These are phyloP conservation scores for Dipodomys spectabilis DNA, from an alignment of 2,113 vertebrate genomes.

Conservation along the genomic window DNA sequence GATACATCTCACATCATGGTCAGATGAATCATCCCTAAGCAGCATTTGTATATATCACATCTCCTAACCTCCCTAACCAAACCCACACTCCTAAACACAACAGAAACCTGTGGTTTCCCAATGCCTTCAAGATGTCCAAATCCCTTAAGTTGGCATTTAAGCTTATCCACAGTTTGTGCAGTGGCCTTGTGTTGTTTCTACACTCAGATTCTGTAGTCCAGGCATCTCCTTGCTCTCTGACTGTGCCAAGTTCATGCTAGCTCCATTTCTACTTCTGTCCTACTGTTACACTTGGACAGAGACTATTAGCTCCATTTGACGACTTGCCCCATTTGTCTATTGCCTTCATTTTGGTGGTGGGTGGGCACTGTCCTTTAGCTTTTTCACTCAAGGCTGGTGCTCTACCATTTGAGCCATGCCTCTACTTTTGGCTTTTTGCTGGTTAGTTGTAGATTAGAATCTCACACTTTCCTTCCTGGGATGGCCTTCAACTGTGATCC, in stretches of 20 bases:
- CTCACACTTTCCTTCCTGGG: no score
- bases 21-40: slow-evolving; percentile 10
- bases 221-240: neutral
- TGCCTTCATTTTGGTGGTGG: no score
- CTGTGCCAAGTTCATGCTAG: no score
- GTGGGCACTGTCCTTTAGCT: no score
- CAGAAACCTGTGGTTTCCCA: slow-evolving; percentile 52
- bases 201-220: neutral
- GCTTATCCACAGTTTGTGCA: neutral
- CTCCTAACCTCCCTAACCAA: slow-evolving; percentile 19
- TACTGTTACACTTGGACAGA: neutral
- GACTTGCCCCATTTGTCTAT: no score
- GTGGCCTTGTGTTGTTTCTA: neutral
- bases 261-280: neutral
- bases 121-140: slow-evolving; percentile 56
- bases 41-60: slow-evolving; percentile 1
- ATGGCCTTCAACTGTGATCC: no score
- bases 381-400: no score
- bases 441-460: no score
- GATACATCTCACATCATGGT: neutral
- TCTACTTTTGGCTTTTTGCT: no score
- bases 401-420: no score
- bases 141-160: slow-evolving; percentile 25
- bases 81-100: slow-evolving; percentile 32
- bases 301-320: no score